Base-by-base conservation (phyloP, 1,140 invertebrate genomes). In the Drosophila jambulina region DNA sequence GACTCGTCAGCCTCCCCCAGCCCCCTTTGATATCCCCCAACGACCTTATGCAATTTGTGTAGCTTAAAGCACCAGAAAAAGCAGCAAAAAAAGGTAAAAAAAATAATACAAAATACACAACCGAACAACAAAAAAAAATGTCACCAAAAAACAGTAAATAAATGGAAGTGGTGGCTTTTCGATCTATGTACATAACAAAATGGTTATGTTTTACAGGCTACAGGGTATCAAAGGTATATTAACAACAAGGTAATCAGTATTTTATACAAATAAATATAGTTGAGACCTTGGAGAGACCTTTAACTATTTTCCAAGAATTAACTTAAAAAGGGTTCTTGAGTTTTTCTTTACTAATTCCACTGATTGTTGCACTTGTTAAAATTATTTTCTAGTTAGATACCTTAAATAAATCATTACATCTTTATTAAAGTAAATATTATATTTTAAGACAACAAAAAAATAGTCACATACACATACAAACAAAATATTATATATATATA, bases 41-140 rank as follows among this genome's bases (percentile, higher is more conserved):
- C 27, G 57, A 61, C 29, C 32, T 70, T 70, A 51, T 76, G 69
- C 70, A 76, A 74, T 75, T 75, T 75, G 49, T 46, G 70, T 61
- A 36, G 69, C 71, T 62, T 75, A 74, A 74, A 75, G 68, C 48
- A 45, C 27, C 48, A 61, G 13, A 62, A 62, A 23, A 17, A 40
- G 6, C 12, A 54, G 40, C 19, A 61, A 61, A 40, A 68, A 54
- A 12, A 9, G 0, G 4, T 34, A 34, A 23, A 15, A 29, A 13
- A 13, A 32, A 10, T 29, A 38, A 4, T 1, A 23, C 4, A 29
- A 36, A 23, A 8, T 4, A 43, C 7, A 17, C 17, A 42, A 57
- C 19, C 34, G 5, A 36, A 36, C 4, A 36, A 5, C 12, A 0
- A 27, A 27, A 71, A 32, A 62, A 48, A 32, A 29, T 62, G 43